Conservation (phyloP, 2,797 vertebrate species). For the Melanotaenia boesemani region DNA sequence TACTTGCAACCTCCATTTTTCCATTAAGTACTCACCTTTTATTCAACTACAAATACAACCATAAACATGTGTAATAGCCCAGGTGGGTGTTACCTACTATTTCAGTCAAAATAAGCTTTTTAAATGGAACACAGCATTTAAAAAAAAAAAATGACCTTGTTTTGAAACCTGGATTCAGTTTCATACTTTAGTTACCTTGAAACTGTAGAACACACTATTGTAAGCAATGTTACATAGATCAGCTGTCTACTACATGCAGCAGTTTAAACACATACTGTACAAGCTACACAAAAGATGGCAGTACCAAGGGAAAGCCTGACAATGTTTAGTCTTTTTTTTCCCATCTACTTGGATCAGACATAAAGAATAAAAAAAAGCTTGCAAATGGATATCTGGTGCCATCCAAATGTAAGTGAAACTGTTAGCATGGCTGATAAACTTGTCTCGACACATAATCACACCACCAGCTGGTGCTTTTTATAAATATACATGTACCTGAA, state of each 20-base stretch:
- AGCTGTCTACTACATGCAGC: not conserved
- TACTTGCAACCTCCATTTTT: too few relatives aligned
- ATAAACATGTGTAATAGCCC: not conserved
- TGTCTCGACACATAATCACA: slow-evolving; percentile 4
- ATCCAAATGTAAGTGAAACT: slow-evolving; percentile 17
- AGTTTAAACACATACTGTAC: slow-evolving; percentile 7
- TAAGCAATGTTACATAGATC: slow-evolving; percentile 5
- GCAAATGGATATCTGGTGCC: slow-evolving; percentile 22
- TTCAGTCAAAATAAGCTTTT: not conserved
- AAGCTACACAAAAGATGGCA: slow-evolving; percentile 8
- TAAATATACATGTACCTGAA: slow-evolving; percentile 14
- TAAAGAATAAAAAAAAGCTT: slow-evolving; percentile 25
- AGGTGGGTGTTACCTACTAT: not conserved
- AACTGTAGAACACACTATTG: not conserved
- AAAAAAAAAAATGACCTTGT: slow-evolving; percentile 2
- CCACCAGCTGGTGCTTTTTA: slow-evolving; percentile 6
- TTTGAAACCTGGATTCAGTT: not conserved
- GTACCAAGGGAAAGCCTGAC: slow-evolving; percentile 14
- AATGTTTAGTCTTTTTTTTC: not conserved
- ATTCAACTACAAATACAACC: not conserved
- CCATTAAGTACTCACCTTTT: not conserved
- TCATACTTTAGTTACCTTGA: not conserved
- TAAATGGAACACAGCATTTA: slow-evolving; percentile 2
- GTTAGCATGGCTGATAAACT: slow-evolving; percentile 11
- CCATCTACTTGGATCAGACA: slow-evolving; percentile 13